These are phyloP conservation scores for Hippolais icterina DNA, from an alignment of 2,113 vertebrate species.

Conservation along the genomic window DNA sequence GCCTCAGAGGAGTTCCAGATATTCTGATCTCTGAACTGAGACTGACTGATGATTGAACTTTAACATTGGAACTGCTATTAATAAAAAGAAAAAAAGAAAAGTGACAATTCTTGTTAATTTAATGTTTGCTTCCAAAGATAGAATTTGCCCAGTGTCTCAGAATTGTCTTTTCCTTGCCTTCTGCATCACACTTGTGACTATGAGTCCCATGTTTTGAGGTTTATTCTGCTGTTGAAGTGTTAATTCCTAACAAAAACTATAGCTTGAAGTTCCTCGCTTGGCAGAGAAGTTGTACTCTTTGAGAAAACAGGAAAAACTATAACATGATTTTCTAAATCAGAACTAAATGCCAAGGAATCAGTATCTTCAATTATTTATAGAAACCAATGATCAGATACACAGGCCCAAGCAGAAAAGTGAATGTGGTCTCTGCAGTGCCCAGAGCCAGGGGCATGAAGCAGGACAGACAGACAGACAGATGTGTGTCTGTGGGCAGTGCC, in stretches of 20 bases:
- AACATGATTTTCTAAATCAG: not conserved
- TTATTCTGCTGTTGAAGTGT: not conserved
- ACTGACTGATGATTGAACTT: not conserved
- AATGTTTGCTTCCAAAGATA: not conserved
- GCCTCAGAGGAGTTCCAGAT: not conserved
- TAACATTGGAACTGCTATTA: not conserved
- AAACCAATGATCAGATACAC: not conserved
- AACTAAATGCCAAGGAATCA: not conserved
- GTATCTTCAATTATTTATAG: not conserved
- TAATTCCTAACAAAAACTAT: not conserved
- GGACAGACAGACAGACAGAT: not conserved
- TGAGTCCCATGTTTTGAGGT: not conserved
- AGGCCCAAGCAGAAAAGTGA: not conserved
- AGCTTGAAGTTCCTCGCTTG: not conserved
- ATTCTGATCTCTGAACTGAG: not conserved
- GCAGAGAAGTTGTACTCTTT: not conserved
- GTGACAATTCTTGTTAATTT: not conserved
- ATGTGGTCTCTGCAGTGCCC: not conserved
- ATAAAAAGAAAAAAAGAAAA: not conserved
- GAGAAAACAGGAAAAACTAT: not conserved
- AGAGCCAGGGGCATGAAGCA: not conserved
- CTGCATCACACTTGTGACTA: not conserved
- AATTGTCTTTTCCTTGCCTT: not conserved
- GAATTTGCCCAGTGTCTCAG: not conserved
- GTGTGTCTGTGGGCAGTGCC: accelerated